phyloP scores from a whole-genome alignment of 2,113 vertebrate species.

The Grus americana region DNA sequence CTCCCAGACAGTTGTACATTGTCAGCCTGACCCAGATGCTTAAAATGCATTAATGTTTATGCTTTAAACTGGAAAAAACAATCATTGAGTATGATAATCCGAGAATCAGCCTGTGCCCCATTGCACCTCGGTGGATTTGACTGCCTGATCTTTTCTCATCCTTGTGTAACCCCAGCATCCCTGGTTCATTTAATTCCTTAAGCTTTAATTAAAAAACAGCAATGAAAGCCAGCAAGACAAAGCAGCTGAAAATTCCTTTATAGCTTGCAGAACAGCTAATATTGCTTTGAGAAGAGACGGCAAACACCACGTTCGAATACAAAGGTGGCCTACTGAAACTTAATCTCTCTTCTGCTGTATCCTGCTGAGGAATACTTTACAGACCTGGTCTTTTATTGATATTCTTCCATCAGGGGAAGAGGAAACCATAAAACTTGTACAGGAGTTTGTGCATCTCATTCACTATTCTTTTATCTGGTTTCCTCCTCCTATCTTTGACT shows the following conservation, averaged over 20 bases:
- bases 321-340: constrained; percentile 40
- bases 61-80: constrained; percentile 21
- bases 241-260: constrained; percentile 58
- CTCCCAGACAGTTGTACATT: neutral
- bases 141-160: constrained; percentile 52
- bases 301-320: neutral
- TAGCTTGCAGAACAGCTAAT: constrained; percentile 14
- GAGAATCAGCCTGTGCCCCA: constrained; percentile 35
- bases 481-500: neutral
- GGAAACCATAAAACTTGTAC: neutral
- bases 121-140: constrained; percentile 26
- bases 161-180: constrained; percentile 48
- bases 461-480: neutral
- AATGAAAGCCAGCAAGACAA: constrained; percentile 69
- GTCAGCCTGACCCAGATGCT: constrained; percentile 36
- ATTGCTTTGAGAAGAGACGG: neutral
- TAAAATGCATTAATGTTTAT: constrained; percentile 45
- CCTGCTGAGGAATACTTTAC: neutral
- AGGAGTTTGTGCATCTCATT: neutral
- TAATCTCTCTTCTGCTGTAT: neutral
- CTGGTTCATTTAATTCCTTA: constrained; percentile 71
- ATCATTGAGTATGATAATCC: constrained; percentile 48
- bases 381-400: neutral
- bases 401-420: neutral
- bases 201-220: constrained; percentile 72